phyloP scores from a whole-genome alignment of 2,888 invertebrate species.

The Drosophila incognita region DNA sequence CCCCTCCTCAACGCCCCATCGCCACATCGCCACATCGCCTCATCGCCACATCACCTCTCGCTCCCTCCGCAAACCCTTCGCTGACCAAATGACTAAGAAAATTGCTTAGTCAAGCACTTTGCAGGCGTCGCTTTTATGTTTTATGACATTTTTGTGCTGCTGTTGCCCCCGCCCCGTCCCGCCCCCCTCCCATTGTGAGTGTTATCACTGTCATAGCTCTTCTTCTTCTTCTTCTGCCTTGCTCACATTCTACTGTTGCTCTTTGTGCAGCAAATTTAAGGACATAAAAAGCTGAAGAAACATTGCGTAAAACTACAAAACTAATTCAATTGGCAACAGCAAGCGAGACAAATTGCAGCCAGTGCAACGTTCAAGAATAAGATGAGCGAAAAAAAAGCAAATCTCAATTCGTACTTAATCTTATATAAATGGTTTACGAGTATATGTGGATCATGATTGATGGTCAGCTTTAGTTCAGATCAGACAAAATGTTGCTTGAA shows the following conservation, averaged over 20 bases:
- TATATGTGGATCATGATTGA: neutral
- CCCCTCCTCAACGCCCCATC: neutral
- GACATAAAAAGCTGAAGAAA: conserved; percentile 9
- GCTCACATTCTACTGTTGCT: neutral
- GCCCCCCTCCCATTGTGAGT: conserved; percentile 14
- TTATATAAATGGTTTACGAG: neutral
- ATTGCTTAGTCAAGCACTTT: conserved; percentile 77
- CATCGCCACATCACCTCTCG: no score
- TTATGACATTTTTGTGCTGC: conserved; percentile 65
- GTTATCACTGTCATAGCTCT: conserved; percentile 48
- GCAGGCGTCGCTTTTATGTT: conserved; percentile 75
- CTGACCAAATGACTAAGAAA: conserved; percentile 76
- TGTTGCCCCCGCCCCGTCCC: neutral
- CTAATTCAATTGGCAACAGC: conserved; percentile 32
- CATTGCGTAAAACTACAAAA: conserved; percentile 22
- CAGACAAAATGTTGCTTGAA: neutral
- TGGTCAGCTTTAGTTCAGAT: neutral
- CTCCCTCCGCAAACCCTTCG: conserved; percentile 10
- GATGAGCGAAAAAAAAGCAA: neutral
- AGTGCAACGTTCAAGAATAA: neutral
- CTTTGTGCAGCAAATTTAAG: conserved; percentile 5
- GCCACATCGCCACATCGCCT: no score
- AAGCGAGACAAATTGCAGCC: neutral
- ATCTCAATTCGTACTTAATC: neutral
- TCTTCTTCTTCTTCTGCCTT: no score